These are phyloP conservation scores for Homarus americanus DNA, from an alignment of 1,140 invertebrate species.

Conservation along the genomic window DNA sequence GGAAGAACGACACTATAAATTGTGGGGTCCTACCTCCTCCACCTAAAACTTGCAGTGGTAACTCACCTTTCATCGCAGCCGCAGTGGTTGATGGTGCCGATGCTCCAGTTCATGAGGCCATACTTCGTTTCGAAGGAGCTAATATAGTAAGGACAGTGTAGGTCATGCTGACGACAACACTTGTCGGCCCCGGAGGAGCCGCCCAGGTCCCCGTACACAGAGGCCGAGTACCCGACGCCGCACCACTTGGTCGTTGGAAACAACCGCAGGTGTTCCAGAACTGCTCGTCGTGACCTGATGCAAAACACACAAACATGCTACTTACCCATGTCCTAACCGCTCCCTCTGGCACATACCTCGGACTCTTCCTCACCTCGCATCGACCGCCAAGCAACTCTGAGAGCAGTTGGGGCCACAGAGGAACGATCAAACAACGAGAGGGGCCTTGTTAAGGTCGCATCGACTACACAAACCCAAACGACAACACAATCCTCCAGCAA, in stretches of 20 bases:
- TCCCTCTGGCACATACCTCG: neutral
- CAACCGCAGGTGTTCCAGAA: conserved; percentile 84
- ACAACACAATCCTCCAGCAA: neutral
- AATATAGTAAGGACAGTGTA: conserved; percentile 88
- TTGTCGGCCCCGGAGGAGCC: conserved; percentile 87
- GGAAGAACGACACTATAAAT: neutral
- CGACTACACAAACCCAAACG: neutral
- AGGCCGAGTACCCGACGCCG: conserved; percentile 87
- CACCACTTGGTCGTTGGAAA: conserved; percentile 93
- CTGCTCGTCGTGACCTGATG: conserved; percentile 79
- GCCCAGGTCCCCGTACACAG: conserved; percentile 87
- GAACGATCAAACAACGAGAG: neutral
- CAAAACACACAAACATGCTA: neutral
- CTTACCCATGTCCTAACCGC: neutral
- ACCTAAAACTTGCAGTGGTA: neutral
- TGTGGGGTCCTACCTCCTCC: neutral
- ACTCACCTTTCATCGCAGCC: conserved; percentile 90
- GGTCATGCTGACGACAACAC: conserved; percentile 91
- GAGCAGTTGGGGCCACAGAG: neutral
- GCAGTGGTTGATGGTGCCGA: conserved; percentile 92
- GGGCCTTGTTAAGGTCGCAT: neutral
- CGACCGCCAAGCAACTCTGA: neutral
- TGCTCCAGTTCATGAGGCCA: conserved; percentile 89
- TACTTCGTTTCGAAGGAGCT: conserved; percentile 87
- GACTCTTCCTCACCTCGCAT: conserved; percentile 1